Conservation (phyloP, 2,888 invertebrate genomes). For the Tholera decimalis region DNA sequence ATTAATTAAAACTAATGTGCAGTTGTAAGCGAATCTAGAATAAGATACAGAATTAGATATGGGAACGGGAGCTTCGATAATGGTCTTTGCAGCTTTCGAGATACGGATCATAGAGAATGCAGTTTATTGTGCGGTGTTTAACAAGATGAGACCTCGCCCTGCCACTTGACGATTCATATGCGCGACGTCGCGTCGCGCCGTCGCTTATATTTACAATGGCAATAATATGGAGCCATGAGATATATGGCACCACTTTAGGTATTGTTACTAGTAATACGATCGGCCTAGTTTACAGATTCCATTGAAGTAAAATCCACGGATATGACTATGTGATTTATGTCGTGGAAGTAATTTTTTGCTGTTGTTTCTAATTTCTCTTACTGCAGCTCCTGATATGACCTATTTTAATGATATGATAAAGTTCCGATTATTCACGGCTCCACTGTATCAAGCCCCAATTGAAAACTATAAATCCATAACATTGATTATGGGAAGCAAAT, state of each 20-base stretch:
- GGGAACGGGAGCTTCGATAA: slow-evolving; percentile 23
- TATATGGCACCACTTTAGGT: slow-evolving; percentile 55
- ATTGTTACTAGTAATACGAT: slow-evolving; percentile 41
- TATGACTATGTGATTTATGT: too few species aligned
- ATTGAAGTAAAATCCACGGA: slow-evolving; percentile 9
- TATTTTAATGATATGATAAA: slow-evolving; percentile 5
- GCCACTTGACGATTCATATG: slow-evolving; percentile 74
- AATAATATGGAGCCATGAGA: slow-evolving; percentile 65
- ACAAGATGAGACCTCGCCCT: slow-evolving; percentile 62
- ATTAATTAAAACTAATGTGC: slow-evolving; percentile 76
- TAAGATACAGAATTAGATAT: slow-evolving; percentile 45
- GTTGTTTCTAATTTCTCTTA: slow-evolving; percentile 4
- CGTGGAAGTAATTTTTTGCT: neutral
- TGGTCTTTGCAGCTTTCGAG: slow-evolving; percentile 23
- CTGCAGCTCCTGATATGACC: neutral
- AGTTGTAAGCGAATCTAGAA: slow-evolving; percentile 70
- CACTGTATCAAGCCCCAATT: neutral
- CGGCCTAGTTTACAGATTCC: slow-evolving; percentile 36
- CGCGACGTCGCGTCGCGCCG: slow-evolving; percentile 62
- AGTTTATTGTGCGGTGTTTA: slow-evolving; percentile 35
- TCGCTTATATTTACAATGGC: slow-evolving; percentile 72
- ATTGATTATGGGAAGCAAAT: slow-evolving; percentile 46
- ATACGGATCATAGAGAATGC: slow-evolving; percentile 38
- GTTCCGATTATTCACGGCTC: neutral
- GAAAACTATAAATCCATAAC: slow-evolving; percentile 19